These are phyloP conservation scores for Luperina nickerlii DNA, from an alignment of 2,888 invertebrate species.

Conservation along the genomic window DNA sequence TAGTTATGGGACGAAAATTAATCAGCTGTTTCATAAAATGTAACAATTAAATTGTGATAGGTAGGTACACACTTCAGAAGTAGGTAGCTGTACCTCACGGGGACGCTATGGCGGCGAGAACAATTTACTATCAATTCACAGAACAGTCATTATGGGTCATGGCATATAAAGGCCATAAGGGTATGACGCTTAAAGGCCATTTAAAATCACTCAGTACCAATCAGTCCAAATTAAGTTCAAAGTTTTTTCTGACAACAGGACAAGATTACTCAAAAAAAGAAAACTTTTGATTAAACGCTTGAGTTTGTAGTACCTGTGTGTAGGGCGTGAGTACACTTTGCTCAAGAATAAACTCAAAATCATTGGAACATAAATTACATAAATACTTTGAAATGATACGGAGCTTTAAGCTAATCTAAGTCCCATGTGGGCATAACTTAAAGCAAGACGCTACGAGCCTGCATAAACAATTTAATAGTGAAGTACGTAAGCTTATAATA, in stretches of 20 bases:
- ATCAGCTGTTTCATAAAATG: neutral
- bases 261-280: neutral
- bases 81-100: too few species aligned
- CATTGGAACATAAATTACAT: neutral
- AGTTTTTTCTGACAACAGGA: neutral
- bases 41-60: neutral
- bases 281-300: neutral
- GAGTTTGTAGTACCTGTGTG: neutral
- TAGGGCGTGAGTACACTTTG: neutral
- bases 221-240: neutral
- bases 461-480: conserved; percentile 24
- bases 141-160: neutral
- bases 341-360: neutral
- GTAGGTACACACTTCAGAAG: neutral
- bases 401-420: too few species aligned
- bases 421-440: too few species aligned
- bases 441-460: neutral
- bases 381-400: neutral
- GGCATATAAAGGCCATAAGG: neutral
- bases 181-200: neutral
- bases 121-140: too few species aligned
- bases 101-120: too few species aligned
- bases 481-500: conserved; percentile 20
- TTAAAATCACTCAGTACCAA: neutral
- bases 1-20: too few species aligned